Evolutionary conservation across 2,797 vertebrate genomes (phyloP).

Genomic region (Carduelis carduelis): DNA sequence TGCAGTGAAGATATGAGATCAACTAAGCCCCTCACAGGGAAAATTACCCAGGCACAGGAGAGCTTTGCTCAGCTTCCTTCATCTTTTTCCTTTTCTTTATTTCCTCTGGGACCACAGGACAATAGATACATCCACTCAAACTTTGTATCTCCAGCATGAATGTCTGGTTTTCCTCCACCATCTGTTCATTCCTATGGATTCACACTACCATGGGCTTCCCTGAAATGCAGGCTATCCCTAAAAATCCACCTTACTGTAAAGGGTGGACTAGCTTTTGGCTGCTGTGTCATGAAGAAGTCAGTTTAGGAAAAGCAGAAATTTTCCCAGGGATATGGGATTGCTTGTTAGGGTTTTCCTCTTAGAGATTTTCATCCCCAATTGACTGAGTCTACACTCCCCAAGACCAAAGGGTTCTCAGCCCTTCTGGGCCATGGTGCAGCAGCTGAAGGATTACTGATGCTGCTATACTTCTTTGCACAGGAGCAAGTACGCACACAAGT

Average conservation of each 20-base stretch:
- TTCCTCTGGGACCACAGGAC: background rate
- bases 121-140: background rate
- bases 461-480: background rate
- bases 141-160: background rate
- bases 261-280: background rate
- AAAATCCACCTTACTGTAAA: background rate
- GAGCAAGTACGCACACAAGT: accelerated
- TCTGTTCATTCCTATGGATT: background rate
- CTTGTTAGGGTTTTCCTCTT: background rate
- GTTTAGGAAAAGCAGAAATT: background rate
- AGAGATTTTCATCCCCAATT: background rate
- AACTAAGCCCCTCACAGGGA: background rate
- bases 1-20: background rate
- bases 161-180: background rate
- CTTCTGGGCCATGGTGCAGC: background rate
- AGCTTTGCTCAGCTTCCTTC: background rate
- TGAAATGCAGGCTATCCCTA: background rate
- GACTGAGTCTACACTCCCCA: background rate
- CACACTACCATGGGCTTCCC: background rate
- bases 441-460: background rate
- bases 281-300: background rate
- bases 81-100: background rate
- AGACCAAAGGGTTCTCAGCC: background rate
- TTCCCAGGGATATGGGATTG: background rate
- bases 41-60: background rate